A percentile compares a stretch with the other conserved stretches of the same genome.
These are phyloP conservation scores for Luidia sarsii DNA, from an alignment of 53 echinoderm and acorn worm genomes.

Conservation along the genomic window DNA sequence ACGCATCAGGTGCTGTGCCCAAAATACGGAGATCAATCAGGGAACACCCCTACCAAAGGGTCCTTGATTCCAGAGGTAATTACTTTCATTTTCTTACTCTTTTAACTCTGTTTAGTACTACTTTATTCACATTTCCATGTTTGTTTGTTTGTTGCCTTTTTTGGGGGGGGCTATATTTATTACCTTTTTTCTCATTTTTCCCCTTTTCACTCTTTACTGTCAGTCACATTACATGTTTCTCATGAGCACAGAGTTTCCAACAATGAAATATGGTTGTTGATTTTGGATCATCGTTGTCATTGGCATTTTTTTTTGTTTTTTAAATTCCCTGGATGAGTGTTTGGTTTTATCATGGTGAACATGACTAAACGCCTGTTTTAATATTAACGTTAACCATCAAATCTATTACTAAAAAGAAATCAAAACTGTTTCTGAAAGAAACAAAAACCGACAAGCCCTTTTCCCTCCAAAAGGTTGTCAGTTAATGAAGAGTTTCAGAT, in stretches of 20 bases:
- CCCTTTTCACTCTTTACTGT: no score
- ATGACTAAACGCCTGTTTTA: slow-evolving; percentile 29
- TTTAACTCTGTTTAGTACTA: slow-evolving; percentile 7
- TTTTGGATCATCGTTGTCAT: no score
- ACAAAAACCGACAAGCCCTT: no score
- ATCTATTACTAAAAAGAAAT: slow-evolving; percentile 37
- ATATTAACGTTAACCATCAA: slow-evolving; percentile 52
- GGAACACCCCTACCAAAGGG: slow-evolving; percentile 99
- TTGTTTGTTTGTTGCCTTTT: no score
- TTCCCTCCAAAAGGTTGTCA: slow-evolving; percentile 15
- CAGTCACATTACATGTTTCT: slow-evolving; percentile 12
- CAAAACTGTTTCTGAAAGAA: no score
- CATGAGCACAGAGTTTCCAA: slow-evolving; percentile 55
- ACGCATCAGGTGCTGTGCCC: slow-evolving; percentile 87
- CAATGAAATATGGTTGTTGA: slow-evolving; percentile 34
- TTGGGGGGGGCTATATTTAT: no score
- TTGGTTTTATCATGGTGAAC: slow-evolving; percentile 36
- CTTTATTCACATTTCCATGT: no score
- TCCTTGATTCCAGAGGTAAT: slow-evolving; percentile 95
- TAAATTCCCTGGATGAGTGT: slow-evolving; percentile 25
- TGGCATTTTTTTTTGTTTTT: no score
- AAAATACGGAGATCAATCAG: slow-evolving; percentile 89
- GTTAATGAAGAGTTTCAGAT: slow-evolving; percentile 5
- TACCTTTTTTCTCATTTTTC: no score
- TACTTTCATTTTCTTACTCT: slow-evolving; percentile 48